Evolutionary conservation across 2,113 vertebrate species (phyloP), one percentile per base, ranked within the genome.

Genomic region (Psophia crepitans): DNA sequence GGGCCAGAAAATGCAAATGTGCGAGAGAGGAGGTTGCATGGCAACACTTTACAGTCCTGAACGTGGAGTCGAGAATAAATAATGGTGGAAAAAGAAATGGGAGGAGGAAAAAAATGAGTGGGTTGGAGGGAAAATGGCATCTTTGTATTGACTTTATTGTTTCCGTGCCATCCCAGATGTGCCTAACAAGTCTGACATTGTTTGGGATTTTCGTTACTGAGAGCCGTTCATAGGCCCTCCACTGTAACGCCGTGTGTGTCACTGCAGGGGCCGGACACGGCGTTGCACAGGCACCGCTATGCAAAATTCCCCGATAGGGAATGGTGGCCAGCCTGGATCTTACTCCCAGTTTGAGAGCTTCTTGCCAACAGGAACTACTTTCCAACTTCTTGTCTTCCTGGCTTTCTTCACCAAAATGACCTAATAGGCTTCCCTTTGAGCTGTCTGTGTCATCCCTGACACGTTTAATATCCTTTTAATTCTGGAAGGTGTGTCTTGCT

Each of bases 111-210:
- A 91, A 91, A 94, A 65, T 30, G 53, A 96, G 84, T 58, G 63
- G 33, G 75, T 32, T 41, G 68, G 79, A 82, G 73, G 89, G 58
- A 89, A 92, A 74, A 69, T 1, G 5, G 80, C 66, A 17, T 92
- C 69, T 96, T 91, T 96, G 58, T 92, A 43, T 83, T 85, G 41
- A 49, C 73, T 97, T 96, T 28, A 73, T 91, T 94, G 80, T 84
- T 87, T 89, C 44, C 48, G 48, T 83, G 73, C 86, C 63, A 44
- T 74, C 89, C 87, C 87, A 93, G 83, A 96, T 90, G 87, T 44
- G 70, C 69, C 71, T 92, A 82, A 89, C 81, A 95, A 96, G 66
- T 73, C 60, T 85, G 90, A 66, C 77, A 54, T 95, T 95, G 78
- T 94, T 86, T 2, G 51, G 49, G 54, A 27, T 68, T 85, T 82